Percentiles rank a stretch among this genome's conserved stretches.
These are phyloP conservation scores for Iguana delicatissima DNA, from an alignment of 2,797 vertebrate genomes.

Conservation along the genomic window DNA sequence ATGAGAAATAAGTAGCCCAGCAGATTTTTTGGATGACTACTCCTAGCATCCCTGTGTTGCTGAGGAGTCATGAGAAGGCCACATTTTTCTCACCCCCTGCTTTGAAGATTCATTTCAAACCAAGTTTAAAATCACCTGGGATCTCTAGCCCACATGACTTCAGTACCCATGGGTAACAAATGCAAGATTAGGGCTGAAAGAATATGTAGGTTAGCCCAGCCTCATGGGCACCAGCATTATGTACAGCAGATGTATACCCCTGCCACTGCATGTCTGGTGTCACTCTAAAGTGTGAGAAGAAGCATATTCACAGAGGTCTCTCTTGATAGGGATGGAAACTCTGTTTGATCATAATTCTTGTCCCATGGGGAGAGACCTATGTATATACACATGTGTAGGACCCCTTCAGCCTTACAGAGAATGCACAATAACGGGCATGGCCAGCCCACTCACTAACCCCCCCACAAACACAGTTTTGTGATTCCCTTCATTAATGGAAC, in stretches of 20 bases:
- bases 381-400: neutral
- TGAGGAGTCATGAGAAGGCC: neutral
- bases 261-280: neutral
- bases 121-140: no score
- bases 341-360: neutral
- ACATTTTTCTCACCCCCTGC: neutral
- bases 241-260: no score
- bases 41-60: neutral
- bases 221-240: neutral
- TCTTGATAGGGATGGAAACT: neutral
- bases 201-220: neutral
- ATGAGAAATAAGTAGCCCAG: neutral
- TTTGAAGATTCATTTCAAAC: neutral
- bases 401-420: neutral
- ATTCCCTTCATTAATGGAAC: neutral
- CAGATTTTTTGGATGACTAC: neutral
- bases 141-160: neutral
- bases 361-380: neutral
- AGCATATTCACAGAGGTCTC: neutral
- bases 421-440: no score
- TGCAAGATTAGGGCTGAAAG: neutral
- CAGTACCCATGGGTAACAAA: neutral
- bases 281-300: neutral
- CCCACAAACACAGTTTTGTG: neutral
- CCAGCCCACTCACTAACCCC: neutral